These are phyloP conservation scores for Apteryx mantelli DNA, from an alignment of 2,113 vertebrate genomes.

Conservation along the genomic window DNA sequence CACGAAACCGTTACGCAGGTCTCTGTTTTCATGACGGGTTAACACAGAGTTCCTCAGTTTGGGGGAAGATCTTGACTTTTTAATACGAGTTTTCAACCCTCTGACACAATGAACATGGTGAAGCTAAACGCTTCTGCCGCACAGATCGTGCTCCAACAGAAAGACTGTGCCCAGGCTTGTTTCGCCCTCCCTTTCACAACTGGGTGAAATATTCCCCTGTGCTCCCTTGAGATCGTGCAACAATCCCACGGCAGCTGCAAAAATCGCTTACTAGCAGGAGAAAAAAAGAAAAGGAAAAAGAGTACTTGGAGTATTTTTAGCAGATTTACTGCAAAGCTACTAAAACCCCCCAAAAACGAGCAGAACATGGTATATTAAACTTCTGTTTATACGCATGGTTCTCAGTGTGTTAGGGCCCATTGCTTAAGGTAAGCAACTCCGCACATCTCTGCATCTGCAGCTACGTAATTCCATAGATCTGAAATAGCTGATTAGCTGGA, in stretches of 20 bases:
- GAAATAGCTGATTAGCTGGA: background rate
- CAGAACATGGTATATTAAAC: background rate
- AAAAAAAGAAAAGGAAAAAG: background rate
- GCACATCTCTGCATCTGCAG: background rate
- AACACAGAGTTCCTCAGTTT: background rate
- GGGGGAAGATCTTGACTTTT: background rate
- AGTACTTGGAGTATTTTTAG: background rate
- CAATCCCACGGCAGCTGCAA: background rate
- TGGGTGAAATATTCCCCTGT: background rate
- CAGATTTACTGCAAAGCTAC: background rate
- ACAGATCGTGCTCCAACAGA: accelerated
- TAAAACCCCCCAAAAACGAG: background rate
- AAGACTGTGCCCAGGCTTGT: background rate
- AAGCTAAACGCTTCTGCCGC: background rate
- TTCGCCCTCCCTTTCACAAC: accelerated
- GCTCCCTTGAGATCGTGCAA: background rate
- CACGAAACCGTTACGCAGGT: accelerated
- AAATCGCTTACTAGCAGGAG: background rate
- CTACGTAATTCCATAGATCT: background rate
- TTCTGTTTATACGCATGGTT: background rate
- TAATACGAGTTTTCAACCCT: background rate
- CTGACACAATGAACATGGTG: accelerated
- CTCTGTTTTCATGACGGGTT: background rate
- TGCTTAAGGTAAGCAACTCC: background rate
- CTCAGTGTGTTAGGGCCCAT: background rate